Evolutionary conservation across 2,113 vertebrate species (phyloP), one percentile per base, ranked within the genome.

Genomic region (Myrmophylax atrothorax): DNA sequence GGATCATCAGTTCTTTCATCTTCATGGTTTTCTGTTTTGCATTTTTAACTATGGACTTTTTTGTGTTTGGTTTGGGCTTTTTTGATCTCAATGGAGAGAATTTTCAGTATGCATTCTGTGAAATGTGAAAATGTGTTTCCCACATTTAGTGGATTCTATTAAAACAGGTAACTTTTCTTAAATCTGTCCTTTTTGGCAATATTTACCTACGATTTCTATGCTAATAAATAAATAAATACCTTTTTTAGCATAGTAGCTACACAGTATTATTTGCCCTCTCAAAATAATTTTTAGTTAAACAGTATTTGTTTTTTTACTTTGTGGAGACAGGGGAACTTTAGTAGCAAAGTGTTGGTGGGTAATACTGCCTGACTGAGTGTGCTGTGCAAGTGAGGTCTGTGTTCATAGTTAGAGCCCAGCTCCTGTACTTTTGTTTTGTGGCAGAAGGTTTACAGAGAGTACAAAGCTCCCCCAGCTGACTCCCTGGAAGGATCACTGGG

Each of bases 1-100:
- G 97, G 97, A 93, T 94, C 64, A 89, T 91, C 25, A 50, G 14
- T 70, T 83, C 14, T 78, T 74, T 63, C 42, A 64, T 84, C 20
- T 67, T 85, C 14, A 6, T 76, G 31, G n/a, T 68, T 73, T 86
- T 77, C 37, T 44, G 44, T 66, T 58, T 78, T 67, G 22, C 13
- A 11, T 59, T 88, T 89, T 79, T 67, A 78, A 31, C 29, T 70
- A 1, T 70, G 50, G 69, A 47, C 14, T 24, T 72, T 80, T 92
- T 58, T 47, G 12, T 49, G 18, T 74, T 84, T 90, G 33, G 4
- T 37, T 94, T 76, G 12, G 31, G 12, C 1, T 7, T 55, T 94
- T 92, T 87, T 68, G 2, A 60, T 68, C 25, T 56, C 60, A 78
- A n/a, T 42, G 31, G 49, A 84, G 35, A 84, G 50, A 18, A 75